These are phyloP conservation scores for Elaphurus davidianus DNA, from an alignment of 2,113 vertebrate genomes.

Conservation along the genomic window DNA sequence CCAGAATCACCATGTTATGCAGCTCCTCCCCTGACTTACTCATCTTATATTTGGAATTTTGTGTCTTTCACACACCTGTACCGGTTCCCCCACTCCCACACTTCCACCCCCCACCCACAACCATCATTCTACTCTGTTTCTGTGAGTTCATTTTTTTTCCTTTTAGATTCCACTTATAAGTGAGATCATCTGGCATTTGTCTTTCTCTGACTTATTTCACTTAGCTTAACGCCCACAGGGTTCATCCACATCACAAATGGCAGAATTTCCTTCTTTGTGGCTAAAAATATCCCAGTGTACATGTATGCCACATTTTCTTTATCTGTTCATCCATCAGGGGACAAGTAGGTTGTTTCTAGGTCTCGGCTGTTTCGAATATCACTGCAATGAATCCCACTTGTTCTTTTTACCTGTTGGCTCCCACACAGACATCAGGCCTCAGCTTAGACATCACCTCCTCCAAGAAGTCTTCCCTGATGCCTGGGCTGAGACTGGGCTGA, in stretches of 20 bases:
- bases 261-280: neutral
- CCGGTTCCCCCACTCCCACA: neutral
- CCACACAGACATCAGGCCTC: neutral
- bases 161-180: neutral
- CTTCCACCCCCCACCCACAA: neutral
- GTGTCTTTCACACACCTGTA: neutral
- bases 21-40: fast-evolving
- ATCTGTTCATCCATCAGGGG: neutral
- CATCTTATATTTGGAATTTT: neutral
- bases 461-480: neutral
- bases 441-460: neutral
- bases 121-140: neutral
- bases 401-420: neutral
- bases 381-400: neutral
- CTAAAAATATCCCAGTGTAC: neutral
- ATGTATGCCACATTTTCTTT: neutral
- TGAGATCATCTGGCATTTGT: neutral
- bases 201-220: neutral
- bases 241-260: neutral
- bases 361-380: neutral
- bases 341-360: neutral
- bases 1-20: no score
- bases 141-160: neutral
- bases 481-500: neutral
- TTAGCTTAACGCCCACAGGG: no score